These are phyloP conservation scores for Acropternis orthonyx DNA, from an alignment of 2,797 vertebrate genomes.

Conservation along the genomic window DNA sequence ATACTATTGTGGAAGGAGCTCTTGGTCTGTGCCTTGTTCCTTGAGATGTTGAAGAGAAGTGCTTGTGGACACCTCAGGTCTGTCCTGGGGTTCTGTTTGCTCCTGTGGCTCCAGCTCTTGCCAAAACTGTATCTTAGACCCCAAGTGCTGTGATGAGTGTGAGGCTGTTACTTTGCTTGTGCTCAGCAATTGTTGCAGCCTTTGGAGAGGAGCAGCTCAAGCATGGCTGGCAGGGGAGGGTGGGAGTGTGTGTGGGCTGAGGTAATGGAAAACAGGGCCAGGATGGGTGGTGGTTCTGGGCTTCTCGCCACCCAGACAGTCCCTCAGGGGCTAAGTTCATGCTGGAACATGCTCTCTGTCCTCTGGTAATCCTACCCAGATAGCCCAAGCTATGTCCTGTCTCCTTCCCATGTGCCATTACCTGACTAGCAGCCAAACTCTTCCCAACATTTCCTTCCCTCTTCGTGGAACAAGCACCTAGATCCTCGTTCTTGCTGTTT, in stretches of 20 bases:
- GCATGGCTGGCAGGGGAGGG: not conserved
- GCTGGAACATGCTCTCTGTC: slow-evolving; percentile 19
- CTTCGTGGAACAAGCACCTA: not conserved
- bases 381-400: slow-evolving; percentile 1
- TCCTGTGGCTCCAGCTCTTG: not conserved
- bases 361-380: not conserved
- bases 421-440: not conserved
- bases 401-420: not conserved
- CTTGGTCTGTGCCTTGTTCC: not conserved
- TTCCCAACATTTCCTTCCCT: not conserved
- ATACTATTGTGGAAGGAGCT: not conserved
- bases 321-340: slow-evolving; percentile 29
- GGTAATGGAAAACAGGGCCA: slow-evolving; percentile 43
- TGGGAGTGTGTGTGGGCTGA: slow-evolving; percentile 54
- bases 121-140: not conserved
- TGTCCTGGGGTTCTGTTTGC: not conserved
- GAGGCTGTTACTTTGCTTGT: not conserved
- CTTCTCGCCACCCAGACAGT: slow-evolving; percentile 45
- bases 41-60: not conserved
- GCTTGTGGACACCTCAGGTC: not conserved
- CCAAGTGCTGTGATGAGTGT: rapidly evolving
- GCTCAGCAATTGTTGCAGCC: not conserved
- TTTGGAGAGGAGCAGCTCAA: not conserved
- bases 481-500: not conserved
- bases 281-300: slow-evolving; percentile 50